phyloP scores from a whole-genome alignment of 2,113 vertebrate genomes.

The Phrynosoma platyrhinos region DNA sequence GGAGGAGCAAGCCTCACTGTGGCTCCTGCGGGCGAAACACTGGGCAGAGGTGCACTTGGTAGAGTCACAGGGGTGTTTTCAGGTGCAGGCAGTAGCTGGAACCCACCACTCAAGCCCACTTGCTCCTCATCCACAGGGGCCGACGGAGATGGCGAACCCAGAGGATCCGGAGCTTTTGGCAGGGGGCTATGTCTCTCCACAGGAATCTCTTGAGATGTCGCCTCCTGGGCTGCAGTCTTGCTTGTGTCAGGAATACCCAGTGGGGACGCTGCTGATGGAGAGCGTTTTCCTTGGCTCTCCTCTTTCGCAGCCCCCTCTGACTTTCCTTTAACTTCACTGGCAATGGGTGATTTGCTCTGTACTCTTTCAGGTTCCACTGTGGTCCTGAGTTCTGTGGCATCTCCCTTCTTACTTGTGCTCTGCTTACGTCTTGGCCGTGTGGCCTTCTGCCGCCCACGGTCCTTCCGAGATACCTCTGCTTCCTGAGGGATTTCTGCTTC shows the following conservation, averaged over 20 bases:
- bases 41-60: constrained; percentile 45
- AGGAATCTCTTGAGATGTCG: constrained; percentile 9
- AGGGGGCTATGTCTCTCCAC: constrained; percentile 43
- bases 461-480: constrained; percentile 82
- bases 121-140: constrained; percentile 51
- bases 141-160: constrained; percentile 29
- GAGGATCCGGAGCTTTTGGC: constrained; percentile 25
- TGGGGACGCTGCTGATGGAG: neutral
- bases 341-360: constrained; percentile 60
- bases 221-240: constrained; percentile 55
- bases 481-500: constrained; percentile 74
- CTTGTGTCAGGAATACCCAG: constrained; percentile 21
- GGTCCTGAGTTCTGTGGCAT: constrained; percentile 55
- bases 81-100: constrained; percentile 75
- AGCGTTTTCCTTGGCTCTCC: constrained; percentile 63
- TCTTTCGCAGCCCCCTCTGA: constrained; percentile 52
- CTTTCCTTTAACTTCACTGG: constrained; percentile 37
- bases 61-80: constrained; percentile 75
- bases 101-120: constrained; percentile 59
- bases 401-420: constrained; percentile 78
- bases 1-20: constrained; percentile 74
- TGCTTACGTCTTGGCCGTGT: constrained; percentile 85
- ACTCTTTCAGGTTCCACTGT: constrained; percentile 57
- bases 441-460: constrained; percentile 85
- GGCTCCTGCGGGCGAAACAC: constrained; percentile 54